phyloP scores from a whole-genome alignment of 2,113 vertebrate species.

The Phalacrocorax carbo region DNA sequence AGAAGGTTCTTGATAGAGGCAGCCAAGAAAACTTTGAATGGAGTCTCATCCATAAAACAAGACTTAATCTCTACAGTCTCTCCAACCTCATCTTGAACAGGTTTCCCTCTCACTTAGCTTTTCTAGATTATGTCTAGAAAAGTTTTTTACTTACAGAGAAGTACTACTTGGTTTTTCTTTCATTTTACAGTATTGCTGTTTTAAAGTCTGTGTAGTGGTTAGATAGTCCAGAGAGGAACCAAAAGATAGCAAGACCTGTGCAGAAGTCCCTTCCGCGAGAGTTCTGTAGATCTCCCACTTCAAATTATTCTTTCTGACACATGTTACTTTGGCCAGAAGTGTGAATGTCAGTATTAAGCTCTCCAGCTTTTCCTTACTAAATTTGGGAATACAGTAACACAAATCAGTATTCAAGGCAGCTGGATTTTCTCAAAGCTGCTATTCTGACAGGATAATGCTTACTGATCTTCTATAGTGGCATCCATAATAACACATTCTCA shows the following conservation, averaged over 20 bases:
- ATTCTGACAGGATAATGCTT: conserved; percentile 60
- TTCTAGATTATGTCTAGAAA: not conserved
- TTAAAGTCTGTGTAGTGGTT: not conserved
- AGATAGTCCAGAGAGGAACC: not conserved
- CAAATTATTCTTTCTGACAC: not conserved
- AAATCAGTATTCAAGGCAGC: conserved; percentile 53
- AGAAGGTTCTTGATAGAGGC: not conserved
- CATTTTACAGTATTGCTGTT: not conserved
- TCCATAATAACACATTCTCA: not conserved
- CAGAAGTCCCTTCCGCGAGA: not conserved
- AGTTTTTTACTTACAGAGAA: not conserved
- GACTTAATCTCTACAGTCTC: not conserved
- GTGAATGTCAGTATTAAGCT: not conserved
- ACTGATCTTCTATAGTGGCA: conserved; percentile 46
- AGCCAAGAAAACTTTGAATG: not conserved
- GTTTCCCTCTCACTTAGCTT: not conserved
- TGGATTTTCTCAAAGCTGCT: conserved; percentile 35
- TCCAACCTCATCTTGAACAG: not conserved
- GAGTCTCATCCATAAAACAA: not conserved
- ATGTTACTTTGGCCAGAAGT: not conserved
- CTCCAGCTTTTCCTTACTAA: not conserved
- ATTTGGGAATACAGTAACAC: not conserved
- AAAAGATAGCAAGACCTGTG: not conserved
- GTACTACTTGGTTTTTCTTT: not conserved
- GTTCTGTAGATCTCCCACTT: not conserved